Evolutionary conservation across 2,888 invertebrate species (phyloP).

Genomic region (Acrobasis consociella): DNA sequence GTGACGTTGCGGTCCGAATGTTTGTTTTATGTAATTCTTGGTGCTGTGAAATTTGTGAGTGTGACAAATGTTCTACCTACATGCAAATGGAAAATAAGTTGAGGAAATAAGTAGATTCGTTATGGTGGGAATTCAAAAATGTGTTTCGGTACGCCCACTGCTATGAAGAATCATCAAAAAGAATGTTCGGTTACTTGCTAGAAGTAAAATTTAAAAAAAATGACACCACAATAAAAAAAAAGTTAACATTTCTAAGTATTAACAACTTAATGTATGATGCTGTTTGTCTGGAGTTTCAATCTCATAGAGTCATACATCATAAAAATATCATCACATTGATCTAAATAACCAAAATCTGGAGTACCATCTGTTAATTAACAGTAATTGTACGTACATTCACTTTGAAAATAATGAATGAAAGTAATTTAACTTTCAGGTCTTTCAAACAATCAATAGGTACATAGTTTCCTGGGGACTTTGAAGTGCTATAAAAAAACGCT

Average conservation of each 20-base stretch:
- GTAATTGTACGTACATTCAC: background rate
- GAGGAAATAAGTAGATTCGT: no score
- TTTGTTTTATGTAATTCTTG: conserved; percentile 11
- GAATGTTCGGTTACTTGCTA: no score
- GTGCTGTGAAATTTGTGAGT: no score
- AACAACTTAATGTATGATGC: background rate
- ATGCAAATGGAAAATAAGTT: no score
- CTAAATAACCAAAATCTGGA: background rate
- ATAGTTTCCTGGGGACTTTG: no score
- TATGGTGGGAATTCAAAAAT: no score
- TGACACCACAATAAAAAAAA: no score
- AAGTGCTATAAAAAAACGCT: no score
- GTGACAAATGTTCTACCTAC: no score
- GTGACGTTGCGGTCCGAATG: background rate
- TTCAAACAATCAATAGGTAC: background rate
- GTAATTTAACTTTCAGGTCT: background rate
- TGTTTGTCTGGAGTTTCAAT: background rate
- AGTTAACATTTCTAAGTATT: background rate
- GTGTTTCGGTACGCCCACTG: no score
- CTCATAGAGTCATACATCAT: background rate
- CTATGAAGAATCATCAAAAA: no score
- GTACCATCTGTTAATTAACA: background rate
- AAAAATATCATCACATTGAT: background rate
- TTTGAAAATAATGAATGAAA: conserved; percentile 16
- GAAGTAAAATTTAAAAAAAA: no score